A percentile compares a stretch with the other conserved stretches of the same genome.
phyloP scores from a whole-genome alignment of 2,888 invertebrate genomes.

The Vannuccia rotundouncinata region DNA sequence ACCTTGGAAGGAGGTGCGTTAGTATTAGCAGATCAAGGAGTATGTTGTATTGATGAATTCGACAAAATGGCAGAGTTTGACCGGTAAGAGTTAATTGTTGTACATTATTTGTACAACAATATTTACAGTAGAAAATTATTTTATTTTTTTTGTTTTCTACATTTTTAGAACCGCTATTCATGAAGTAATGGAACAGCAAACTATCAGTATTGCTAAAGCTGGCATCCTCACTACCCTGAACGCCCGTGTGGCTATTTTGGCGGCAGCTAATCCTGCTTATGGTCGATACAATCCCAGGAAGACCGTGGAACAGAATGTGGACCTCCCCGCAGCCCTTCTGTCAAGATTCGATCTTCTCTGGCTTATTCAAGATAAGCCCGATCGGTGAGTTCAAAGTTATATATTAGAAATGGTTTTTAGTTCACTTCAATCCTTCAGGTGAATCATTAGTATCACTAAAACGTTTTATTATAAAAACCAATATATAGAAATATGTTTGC shows the following conservation, averaged over 20 bases:
- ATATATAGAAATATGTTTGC: background rate
- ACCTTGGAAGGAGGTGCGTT: slow-evolving; percentile 79
- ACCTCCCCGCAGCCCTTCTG: slow-evolving; percentile 88
- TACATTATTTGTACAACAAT: too few relatives aligned
- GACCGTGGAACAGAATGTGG: slow-evolving; percentile 83
- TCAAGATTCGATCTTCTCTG: slow-evolving; percentile 92
- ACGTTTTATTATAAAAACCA: background rate
- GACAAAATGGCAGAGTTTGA: slow-evolving; percentile 93
- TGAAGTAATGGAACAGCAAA: slow-evolving; percentile 78
- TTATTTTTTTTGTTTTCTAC: background rate
- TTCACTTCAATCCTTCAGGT: background rate
- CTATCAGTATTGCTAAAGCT: slow-evolving; percentile 97
- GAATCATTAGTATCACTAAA: background rate
- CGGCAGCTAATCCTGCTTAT: slow-evolving; percentile 97
- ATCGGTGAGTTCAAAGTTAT: slow-evolving; percentile 55
- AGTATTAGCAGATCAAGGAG: slow-evolving; percentile 88
- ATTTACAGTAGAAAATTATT: too few relatives aligned
- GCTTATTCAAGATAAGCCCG: slow-evolving; percentile 76
- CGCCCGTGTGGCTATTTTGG: slow-evolving; percentile 90
- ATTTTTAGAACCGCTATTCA: slow-evolving; percentile 53
- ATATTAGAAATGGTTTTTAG: slow-evolving; percentile 18
- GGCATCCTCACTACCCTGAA: slow-evolving; percentile 97
- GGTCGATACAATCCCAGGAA: slow-evolving; percentile 89
- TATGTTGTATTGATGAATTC: slow-evolving; percentile 99
- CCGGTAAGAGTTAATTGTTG: slow-evolving; percentile 57